Conservation (phyloP, 1,140 invertebrate genomes). For the Nebria ingens region DNA sequence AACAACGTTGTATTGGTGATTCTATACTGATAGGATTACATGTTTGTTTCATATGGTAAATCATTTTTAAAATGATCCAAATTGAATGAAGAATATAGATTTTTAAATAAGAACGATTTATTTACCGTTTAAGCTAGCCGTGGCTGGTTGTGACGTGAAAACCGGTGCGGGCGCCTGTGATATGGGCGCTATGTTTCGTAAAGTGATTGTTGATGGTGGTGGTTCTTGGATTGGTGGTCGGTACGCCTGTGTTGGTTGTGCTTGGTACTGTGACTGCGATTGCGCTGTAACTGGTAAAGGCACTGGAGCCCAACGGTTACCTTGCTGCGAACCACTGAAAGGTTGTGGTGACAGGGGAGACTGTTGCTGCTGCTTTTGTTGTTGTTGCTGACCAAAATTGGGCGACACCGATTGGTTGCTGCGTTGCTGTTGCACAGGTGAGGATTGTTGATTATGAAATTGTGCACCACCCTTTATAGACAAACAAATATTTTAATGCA, state of each 20-base stretch:
- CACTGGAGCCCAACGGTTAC: constrained; percentile 31
- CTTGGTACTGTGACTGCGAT: constrained; percentile 30
- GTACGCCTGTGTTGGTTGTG: constrained; percentile 29
- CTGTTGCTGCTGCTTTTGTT: constrained; percentile 29
- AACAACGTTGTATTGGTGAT: no score
- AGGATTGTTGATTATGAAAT: constrained; percentile 16
- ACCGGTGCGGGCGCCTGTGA: constrained; percentile 57
- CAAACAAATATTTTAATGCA: no score
- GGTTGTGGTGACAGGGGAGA: constrained; percentile 23
- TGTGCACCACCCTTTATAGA: constrained; percentile 22
- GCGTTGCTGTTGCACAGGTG: constrained; percentile 16
- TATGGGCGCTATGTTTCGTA: constrained; percentile 57
- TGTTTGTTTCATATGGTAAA: no score
- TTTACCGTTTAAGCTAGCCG: constrained; percentile 51
- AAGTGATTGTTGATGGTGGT: constrained; percentile 56
- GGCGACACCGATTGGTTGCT: constrained; percentile 21
- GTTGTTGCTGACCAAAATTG: constrained; percentile 25
- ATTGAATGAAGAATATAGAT: neutral
- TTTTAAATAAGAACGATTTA: constrained; percentile 10
- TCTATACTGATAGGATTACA: no score
- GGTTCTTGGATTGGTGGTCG: constrained; percentile 21
- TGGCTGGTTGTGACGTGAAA: constrained; percentile 55
- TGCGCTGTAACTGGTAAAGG: constrained; percentile 22
- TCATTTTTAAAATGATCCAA: no score
- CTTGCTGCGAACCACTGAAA: constrained; percentile 23